Percentiles rank a stretch among this genome's conserved stretches.
These are phyloP conservation scores for Rhinogobius similis DNA, from an alignment of 2,113 vertebrate species.

Conservation along the genomic window DNA sequence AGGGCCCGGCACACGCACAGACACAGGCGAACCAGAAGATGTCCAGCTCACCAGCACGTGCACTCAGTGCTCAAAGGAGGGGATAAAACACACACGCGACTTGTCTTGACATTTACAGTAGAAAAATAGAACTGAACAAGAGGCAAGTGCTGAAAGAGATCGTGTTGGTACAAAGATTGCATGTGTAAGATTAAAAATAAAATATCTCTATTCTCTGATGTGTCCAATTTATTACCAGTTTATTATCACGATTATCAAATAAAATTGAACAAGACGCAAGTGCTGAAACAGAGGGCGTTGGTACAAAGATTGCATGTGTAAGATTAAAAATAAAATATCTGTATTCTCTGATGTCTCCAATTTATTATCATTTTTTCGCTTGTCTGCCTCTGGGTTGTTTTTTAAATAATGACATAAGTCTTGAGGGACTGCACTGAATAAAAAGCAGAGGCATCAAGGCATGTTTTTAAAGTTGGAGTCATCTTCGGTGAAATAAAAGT, in stretches of 20 bases:
- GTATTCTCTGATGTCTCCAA: background rate
- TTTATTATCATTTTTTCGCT: background rate
- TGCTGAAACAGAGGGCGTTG: background rate
- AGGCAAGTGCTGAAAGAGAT: background rate
- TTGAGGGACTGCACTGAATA: background rate
- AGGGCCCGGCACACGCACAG: constrained; percentile 16
- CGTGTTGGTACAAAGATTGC: background rate
- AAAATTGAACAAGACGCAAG: too few relatives aligned
- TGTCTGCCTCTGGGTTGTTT: constrained; percentile 6
- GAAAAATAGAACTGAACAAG: constrained; percentile 2
- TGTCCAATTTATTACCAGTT: background rate
- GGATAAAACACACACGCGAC: constrained; percentile 2
- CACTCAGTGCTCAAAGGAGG: background rate
- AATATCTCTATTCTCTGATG: background rate
- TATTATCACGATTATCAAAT: too few relatives aligned
- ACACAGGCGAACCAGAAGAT: constrained; percentile 22
- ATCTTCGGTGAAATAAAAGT: background rate
- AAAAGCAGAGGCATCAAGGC: background rate
- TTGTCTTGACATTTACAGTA: constrained; percentile 12
- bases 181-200: constrained; percentile 1
- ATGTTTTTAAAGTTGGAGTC: background rate
- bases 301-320: background rate
- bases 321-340: background rate
- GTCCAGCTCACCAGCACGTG: background rate
- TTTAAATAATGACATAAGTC: background rate